phyloP scores from a whole-genome alignment of 2,888 invertebrate genomes.

The Drosophila paramelanica region DNA sequence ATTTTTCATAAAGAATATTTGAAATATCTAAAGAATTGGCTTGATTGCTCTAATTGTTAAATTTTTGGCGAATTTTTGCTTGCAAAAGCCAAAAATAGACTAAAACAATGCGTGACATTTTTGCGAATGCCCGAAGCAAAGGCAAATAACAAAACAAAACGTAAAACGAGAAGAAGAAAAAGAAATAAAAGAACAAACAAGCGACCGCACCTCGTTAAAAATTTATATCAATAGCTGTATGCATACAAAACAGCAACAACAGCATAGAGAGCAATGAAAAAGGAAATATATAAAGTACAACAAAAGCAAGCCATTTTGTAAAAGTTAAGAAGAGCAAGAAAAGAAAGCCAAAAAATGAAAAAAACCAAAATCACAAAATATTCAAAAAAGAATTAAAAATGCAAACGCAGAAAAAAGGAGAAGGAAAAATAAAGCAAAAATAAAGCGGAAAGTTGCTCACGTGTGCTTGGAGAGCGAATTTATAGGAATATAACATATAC shows the following conservation, averaged over 20 bases:
- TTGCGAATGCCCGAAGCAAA: conserved; percentile 23
- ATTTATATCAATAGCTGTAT: conserved; percentile 66
- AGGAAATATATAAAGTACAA: conserved; percentile 23
- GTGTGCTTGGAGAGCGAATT: conserved; percentile 10
- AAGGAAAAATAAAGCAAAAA: conserved; percentile 6
- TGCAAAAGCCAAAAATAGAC: conserved; percentile 40
- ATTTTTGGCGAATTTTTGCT: conserved; percentile 3
- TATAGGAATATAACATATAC: conserved; percentile 32
- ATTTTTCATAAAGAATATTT: not conserved
- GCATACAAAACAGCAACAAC: conserved; percentile 37
- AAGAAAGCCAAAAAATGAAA: conserved; percentile 26
- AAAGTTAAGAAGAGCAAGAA: conserved; percentile 45
- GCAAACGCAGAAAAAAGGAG: conserved; percentile 31
- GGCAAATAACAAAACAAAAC: conserved; percentile 19
- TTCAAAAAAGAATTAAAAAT: conserved; percentile 60
- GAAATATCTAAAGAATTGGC: not conserved
- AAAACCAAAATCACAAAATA: not conserved
- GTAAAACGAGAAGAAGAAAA: conserved; percentile 13
- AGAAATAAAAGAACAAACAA: conserved; percentile 20
- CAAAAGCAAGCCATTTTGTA: conserved; percentile 40
- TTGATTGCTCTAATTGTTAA: conserved; percentile 6
- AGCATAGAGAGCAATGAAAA: conserved; percentile 15
- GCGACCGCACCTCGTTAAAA: conserved; percentile 73
- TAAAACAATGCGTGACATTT: conserved; percentile 60
- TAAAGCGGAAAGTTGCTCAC: conserved; percentile 9